phyloP scores from a whole-genome alignment of 2,797 vertebrate genomes.

The Margarornis squamiger region DNA sequence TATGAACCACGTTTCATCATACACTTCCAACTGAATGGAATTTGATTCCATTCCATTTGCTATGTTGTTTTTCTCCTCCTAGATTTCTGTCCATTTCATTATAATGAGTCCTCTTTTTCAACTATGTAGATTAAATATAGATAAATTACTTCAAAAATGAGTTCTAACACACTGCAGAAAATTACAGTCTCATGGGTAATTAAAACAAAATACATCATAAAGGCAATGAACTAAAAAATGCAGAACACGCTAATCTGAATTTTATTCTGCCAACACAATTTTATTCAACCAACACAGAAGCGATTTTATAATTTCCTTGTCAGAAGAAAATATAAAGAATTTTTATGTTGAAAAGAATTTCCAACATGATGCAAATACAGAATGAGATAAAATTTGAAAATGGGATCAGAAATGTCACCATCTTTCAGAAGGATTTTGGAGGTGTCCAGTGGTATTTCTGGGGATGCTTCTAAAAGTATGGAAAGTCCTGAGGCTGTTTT shows the following conservation, averaged over 20 bases:
- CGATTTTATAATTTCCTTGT: not conserved
- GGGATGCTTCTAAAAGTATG: not conserved
- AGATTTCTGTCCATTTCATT: not conserved
- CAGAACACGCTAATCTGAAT: not conserved
- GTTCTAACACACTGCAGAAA: not conserved
- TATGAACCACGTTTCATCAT: not conserved
- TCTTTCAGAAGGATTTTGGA: not conserved
- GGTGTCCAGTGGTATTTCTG: accelerated
- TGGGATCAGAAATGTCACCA: not conserved
- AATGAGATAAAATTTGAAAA: not conserved
- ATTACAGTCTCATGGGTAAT: conserved; percentile 4
- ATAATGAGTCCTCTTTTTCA: not conserved
- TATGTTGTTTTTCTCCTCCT: not conserved
- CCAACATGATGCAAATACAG: not conserved
- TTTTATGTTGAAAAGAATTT: not conserved
- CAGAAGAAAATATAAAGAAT: not conserved
- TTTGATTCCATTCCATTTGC: conserved; percentile 16
- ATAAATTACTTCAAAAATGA: conserved; percentile 25
- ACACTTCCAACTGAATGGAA: not conserved
- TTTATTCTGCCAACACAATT: not conserved
- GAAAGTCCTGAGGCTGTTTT: not conserved
- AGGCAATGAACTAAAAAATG: conserved; percentile 6
- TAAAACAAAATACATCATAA: conserved; percentile 24
- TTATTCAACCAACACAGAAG: not conserved
- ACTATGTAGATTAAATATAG: not conserved